These are phyloP conservation scores for Mesorhabditis belari DNA, from an alignment of 2,888 invertebrate species.

Conservation along the genomic window DNA sequence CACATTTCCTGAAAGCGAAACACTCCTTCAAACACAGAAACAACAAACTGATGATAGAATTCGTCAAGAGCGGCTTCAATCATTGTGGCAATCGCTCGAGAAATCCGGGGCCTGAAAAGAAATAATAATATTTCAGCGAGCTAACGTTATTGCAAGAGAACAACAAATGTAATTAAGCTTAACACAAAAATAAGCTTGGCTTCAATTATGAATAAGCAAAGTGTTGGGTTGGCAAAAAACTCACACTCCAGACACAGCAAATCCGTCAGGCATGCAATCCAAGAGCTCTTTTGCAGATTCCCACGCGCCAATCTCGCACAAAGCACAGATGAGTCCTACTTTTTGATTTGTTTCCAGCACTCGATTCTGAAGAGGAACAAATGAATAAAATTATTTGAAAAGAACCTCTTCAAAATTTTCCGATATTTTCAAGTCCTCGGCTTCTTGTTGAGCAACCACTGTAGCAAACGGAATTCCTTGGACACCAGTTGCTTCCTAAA, in stretches of 20 bases:
- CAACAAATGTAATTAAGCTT: not conserved
- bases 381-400: conserved; percentile 22
- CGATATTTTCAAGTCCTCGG: conserved; percentile 25
- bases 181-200: too few species aligned
- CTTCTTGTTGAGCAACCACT: conserved; percentile 31
- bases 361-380: conserved; percentile 17
- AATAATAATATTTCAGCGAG: not conserved
- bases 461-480: conserved; percentile 26
- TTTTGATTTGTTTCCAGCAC: conserved; percentile 72
- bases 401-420: conserved; percentile 54
- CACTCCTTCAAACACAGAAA: not conserved
- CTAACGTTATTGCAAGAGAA: not conserved
- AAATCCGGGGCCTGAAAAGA: conserved; percentile 27
- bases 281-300: conserved; percentile 73
- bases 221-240: conserved; percentile 2
- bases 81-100: conserved; percentile 32
- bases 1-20: not conserved
- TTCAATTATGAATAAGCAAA: too few species aligned
- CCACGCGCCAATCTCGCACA: conserved; percentile 84
- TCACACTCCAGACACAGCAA: conserved; percentile 42
- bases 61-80: conserved; percentile 32
- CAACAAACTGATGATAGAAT: conserved; percentile 21
- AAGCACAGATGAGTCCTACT: conserved; percentile 80
- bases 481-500: too few species aligned
- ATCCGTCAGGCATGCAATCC: conserved; percentile 70